Conservation (phyloP, 2,113 vertebrate species). For the Phainopepla nitens region DNA sequence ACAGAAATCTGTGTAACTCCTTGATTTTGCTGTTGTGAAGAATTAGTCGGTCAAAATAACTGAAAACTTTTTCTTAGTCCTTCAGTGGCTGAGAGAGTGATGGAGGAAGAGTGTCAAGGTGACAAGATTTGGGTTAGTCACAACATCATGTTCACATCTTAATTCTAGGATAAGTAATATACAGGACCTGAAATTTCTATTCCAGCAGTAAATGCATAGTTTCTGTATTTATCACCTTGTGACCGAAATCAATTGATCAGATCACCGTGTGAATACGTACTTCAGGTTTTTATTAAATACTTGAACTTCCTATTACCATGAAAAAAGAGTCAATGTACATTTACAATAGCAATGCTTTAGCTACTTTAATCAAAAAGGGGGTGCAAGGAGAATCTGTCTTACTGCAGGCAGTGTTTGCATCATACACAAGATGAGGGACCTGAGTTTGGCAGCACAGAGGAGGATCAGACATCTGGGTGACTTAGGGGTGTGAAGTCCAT, state of each 20-base stretch:
- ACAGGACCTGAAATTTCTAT: not conserved
- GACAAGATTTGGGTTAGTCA: not conserved
- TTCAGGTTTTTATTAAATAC: slow-evolving; percentile 42
- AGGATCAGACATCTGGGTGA: not conserved
- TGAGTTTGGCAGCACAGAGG: not conserved
- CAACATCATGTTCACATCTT: not conserved
- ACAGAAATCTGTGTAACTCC: not conserved
- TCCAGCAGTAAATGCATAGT: not conserved
- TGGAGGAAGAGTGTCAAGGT: not conserved
- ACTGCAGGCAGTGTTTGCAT: not conserved
- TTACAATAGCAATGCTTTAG: not conserved
- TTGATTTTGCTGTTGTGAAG: not conserved
- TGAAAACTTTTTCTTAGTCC: not conserved
- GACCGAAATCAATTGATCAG: not conserved
- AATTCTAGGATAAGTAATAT: not conserved
- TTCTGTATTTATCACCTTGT: not conserved
- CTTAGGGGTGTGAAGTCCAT: not conserved
- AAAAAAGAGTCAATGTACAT: not conserved
- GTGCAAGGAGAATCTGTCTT: not conserved
- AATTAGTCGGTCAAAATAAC: not conserved
- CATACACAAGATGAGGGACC: not conserved
- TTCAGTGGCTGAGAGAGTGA: not conserved
- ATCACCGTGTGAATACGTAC: slow-evolving; percentile 26
- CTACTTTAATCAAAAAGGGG: not conserved
- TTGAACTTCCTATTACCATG: slow-evolving; percentile 30